Percentiles rank a stretch among this genome's conserved stretches.
phyloP scores from a whole-genome alignment of 2,797 vertebrate genomes.

The Epinephelus malabaricus region DNA sequence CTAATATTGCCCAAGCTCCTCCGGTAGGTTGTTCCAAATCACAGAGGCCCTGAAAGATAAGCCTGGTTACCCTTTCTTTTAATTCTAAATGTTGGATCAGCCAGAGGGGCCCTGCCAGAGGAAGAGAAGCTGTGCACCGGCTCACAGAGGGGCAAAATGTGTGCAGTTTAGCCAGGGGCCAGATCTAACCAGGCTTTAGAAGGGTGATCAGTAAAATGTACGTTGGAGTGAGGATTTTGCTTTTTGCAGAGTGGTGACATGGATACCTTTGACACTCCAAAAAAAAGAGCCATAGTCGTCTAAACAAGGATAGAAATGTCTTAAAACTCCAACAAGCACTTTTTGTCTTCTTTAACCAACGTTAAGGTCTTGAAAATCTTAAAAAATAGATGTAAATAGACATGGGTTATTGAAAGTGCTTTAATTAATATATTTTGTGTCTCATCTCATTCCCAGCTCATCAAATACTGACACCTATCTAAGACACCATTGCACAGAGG shows the following conservation, averaged over 20 bases:
- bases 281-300: no score
- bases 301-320: not conserved
- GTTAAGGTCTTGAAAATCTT: no score
- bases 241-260: constrained; percentile 8
- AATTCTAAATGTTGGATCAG: constrained; percentile 43
- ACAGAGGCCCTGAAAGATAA: constrained; percentile 42
- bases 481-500: no score
- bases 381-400: no score
- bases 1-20: constrained; percentile 27
- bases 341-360: no score
- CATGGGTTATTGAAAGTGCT: no score
- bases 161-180: constrained; percentile 1
- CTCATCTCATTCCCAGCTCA: no score
- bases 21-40: constrained; percentile 36
- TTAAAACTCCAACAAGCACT: not conserved
- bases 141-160: constrained; percentile 23
- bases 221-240: not conserved
- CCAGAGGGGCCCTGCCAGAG: constrained; percentile 28
- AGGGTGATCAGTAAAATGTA: constrained; percentile 14
- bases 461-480: no score
- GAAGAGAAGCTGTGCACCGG: constrained; percentile 29
- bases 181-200: constrained; percentile 22
- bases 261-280: not conserved
- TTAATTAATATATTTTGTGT: no score
- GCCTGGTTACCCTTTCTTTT: constrained; percentile 32